Evolutionary conservation across 2,888 invertebrate genomes (phyloP).

Genomic region (Scaptomyza polygonia): DNA sequence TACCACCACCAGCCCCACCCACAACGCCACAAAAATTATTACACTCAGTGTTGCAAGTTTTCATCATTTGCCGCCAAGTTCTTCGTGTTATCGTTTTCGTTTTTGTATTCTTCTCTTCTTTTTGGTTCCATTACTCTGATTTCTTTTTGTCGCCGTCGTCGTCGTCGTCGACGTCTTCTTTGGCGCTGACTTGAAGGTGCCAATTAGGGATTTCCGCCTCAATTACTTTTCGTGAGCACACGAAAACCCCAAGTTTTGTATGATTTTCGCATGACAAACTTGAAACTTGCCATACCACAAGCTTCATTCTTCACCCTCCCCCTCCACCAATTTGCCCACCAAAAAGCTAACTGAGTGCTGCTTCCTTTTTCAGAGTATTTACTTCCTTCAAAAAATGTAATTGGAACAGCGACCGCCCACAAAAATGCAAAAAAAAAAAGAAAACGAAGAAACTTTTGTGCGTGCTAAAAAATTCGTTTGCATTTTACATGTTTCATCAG

Average conservation of each 20-base stretch:
- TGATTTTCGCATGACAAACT: slow-evolving; percentile 81
- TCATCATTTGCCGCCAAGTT: slow-evolving; percentile 29
- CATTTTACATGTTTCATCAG: slow-evolving; percentile 70
- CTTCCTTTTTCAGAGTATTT: slow-evolving; percentile 62
- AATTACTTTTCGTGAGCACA: slow-evolving; percentile 77
- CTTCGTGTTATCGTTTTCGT: slow-evolving; percentile 8
- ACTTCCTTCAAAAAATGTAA: slow-evolving; percentile 72
- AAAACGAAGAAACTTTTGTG: slow-evolving; percentile 46
- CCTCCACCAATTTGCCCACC: too few relatives aligned
- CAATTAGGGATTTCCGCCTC: slow-evolving; percentile 79
- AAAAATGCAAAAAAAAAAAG: slow-evolving; percentile 27
- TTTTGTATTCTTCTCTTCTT: slow-evolving; percentile 17
- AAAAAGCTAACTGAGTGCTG: slow-evolving; percentile 37
- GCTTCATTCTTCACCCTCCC: background rate
- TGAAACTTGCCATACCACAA: slow-evolving; percentile 55
- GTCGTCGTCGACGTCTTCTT: slow-evolving; percentile 9
- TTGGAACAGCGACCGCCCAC: slow-evolving; percentile 48
- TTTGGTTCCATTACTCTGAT: slow-evolving; percentile 47
- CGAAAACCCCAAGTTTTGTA: slow-evolving; percentile 76
- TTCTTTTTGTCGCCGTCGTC: slow-evolving; percentile 49
- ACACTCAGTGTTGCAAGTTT: slow-evolving; percentile 48
- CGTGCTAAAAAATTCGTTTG: slow-evolving; percentile 70
- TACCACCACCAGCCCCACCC: background rate
- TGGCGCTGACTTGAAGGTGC: slow-evolving; percentile 71
- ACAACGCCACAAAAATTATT: slow-evolving; percentile 15